Percentiles rank a stretch among this genome's conserved stretches.
Conservation (phyloP, 2,113 vertebrate genomes). For the Eudyptes chrysolophus region DNA sequence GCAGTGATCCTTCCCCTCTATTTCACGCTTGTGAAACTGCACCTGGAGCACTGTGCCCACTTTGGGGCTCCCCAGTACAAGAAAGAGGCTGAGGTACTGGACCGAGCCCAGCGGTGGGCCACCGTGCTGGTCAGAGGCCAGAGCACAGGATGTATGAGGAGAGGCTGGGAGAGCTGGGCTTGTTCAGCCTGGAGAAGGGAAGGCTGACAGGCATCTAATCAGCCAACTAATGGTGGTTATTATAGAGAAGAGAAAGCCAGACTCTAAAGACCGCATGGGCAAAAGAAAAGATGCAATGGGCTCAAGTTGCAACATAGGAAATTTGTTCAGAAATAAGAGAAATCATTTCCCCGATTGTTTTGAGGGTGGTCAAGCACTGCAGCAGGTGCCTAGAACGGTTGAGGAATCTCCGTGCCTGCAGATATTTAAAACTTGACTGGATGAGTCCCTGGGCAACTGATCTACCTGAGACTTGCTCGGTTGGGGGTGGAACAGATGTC, state of each 20-base stretch:
- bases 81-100: neutral
- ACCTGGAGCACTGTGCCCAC: neutral
- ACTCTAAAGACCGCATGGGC: neutral
- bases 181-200: neutral
- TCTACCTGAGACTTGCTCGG: neutral
- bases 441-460: neutral
- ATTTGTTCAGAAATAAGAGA: neutral
- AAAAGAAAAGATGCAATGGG: neutral
- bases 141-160: neutral
- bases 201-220: neutral
- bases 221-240: neutral
- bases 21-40: neutral
- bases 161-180: neutral
- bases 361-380: neutral
- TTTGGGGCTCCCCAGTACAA: neutral
- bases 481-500: neutral
- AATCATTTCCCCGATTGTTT: neutral
- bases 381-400: neutral
- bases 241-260: neutral
- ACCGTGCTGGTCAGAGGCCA: neutral
- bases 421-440: neutral
- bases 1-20: neutral
- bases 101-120: rapidly evolving
- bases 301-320: neutral
- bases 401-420: neutral